Base-by-base conservation (phyloP, 2,797 vertebrate species). In the Danio tinwini region DNA sequence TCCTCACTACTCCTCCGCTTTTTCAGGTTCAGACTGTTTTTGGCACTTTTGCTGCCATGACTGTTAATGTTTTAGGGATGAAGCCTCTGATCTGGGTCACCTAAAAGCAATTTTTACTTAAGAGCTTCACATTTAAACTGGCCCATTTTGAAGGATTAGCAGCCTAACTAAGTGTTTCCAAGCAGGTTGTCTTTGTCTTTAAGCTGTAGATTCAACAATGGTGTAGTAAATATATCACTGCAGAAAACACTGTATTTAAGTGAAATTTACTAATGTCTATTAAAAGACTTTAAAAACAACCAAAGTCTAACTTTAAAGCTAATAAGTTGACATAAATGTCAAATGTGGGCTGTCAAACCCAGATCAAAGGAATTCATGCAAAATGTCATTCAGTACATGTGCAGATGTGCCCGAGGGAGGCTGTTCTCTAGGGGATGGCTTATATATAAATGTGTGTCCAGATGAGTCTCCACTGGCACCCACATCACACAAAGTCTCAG, bases 391-490 rank as follows among this genome's bases (percentile, higher is more conserved):
- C 62, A 74, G 71, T 71, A 56, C 75, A 83, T 69, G 72, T 85
- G 84, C 69, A 64, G 64, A 82, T 62, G 65, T 83, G 61, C 65
- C 71, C 59, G 65, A 40, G 78, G 80, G 74, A 85, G 59, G 13
- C 45, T 70, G 19, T 74, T 76, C 44, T 82, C 58, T 68, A 74
- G 61, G 69, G 58, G 37, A 56, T 55, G 42, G 74, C 59, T 58
- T 59, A 37, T 67, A 29, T 49, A 4, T 68, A 29, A 29, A 42
- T 68, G 50, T 70, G 76, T 55, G 47, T 45, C 65, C 75, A 78
- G 71, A 77, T 82, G 80, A 17, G 58, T 40, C 77, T 56, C 72
- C 74, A 81, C 75, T 80, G 81, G 67, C 83, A 83, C 71, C 73
- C 70, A 67, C 61, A 73, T 79, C 75, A 81, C 63, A 75, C 44